Percentiles rank a stretch among this genome's conserved stretches.
Evolutionary conservation across 2,888 invertebrate genomes (phyloP).

Genomic region (Aleiodes testaceus): DNA sequence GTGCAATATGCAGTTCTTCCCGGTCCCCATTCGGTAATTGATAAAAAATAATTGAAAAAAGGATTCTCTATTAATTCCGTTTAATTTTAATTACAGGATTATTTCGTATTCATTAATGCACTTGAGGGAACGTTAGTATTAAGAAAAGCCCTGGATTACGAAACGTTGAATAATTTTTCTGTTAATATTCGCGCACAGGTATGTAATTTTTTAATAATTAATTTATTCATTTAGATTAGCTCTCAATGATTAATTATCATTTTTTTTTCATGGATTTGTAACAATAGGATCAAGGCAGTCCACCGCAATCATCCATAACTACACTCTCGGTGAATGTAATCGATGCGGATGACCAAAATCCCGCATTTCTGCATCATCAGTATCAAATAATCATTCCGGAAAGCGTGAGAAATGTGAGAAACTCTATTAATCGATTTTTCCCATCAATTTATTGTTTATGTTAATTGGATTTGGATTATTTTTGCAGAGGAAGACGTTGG

Average conservation of each 20-base stretch:
- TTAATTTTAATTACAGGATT: constrained; percentile 76
- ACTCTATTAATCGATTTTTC: not conserved
- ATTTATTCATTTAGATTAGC: not conserved
- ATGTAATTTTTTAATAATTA: constrained; percentile 46
- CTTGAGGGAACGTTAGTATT: constrained; percentile 88
- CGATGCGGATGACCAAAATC: constrained; percentile 95
- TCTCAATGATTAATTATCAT: not conserved
- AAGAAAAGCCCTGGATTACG: constrained; percentile 87
- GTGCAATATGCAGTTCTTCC: constrained; percentile 88
- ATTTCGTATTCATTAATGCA: constrained; percentile 88
- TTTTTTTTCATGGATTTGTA: constrained; percentile 5
- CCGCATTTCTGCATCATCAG: constrained; percentile 84
- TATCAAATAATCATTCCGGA: constrained; percentile 82
- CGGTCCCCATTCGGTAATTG: constrained; percentile 81
- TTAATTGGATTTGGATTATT: constrained; percentile 4
- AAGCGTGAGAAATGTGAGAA: constrained; percentile 74
- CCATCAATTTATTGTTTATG: not conserved
- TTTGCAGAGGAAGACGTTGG: constrained; percentile 78
- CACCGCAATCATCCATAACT: constrained; percentile 85
- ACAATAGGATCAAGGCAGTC: constrained; percentile 84
- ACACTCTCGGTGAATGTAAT: constrained; percentile 84
- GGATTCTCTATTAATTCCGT: not conserved
- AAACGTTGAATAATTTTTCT: constrained; percentile 84
- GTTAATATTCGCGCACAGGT: constrained; percentile 79
- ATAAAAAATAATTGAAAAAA: not conserved